Evolutionary conservation across 2,797 vertebrate species (phyloP).

Genomic region (Hippopotamyrus pictus): DNA sequence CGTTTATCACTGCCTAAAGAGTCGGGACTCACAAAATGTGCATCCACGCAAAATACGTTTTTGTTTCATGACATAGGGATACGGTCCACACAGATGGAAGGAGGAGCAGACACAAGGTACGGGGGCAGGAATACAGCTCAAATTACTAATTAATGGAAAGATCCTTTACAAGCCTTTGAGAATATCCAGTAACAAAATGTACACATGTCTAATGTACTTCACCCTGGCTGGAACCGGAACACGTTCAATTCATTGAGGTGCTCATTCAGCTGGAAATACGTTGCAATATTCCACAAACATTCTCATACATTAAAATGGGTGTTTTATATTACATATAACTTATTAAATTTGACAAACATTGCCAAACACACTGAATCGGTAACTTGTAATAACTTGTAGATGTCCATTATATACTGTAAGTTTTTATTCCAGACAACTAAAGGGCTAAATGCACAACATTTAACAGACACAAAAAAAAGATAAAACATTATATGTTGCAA

Average conservation of each 20-base stretch:
- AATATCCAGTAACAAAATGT: conserved; percentile 53
- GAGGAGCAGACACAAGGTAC: conserved; percentile 26
- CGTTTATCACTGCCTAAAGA: not conserved
- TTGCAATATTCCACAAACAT: not conserved
- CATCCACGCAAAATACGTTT: not conserved
- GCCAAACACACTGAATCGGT: not conserved
- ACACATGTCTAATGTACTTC: conserved; percentile 34
- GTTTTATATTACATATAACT: not conserved
- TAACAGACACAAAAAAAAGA: conserved; percentile 14
- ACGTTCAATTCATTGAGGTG: conserved; percentile 7
- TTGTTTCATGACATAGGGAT: not conserved
- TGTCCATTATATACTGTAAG: not conserved
- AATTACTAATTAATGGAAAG: conserved; percentile 65
- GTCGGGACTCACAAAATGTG: not conserved
- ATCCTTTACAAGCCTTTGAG: conserved; percentile 49
- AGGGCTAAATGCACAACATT: conserved; percentile 19
- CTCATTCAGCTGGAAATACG: not conserved
- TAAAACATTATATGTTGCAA: not conserved
- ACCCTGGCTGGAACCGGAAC: conserved; percentile 17
- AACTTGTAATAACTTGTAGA: not conserved
- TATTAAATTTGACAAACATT: not conserved
- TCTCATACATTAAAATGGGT: not conserved
- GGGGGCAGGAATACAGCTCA: conserved; percentile 51
- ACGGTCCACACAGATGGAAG: not conserved
- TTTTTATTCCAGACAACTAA: not conserved